A percentile compares a stretch with the other conserved stretches of the same genome.
These are phyloP conservation scores for Brienomyrus longianalis DNA, from an alignment of 2,113 vertebrate species.

Conservation along the genomic window DNA sequence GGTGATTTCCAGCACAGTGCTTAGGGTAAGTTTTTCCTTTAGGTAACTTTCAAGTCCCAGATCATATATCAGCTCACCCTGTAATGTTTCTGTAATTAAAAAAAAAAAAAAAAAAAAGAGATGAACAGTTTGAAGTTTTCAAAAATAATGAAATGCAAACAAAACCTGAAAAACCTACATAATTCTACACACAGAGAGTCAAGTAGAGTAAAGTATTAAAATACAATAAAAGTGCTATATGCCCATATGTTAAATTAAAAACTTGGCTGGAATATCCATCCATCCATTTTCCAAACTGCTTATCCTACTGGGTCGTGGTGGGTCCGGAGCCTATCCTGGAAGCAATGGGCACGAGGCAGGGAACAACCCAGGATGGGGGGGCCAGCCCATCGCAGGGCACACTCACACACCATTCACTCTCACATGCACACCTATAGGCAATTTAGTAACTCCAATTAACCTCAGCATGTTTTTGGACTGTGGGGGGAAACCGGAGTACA, in stretches of 20 bases:
- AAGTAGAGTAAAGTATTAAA: background rate
- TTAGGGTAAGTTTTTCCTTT: slow-evolving; percentile 32
- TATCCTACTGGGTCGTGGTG: no score
- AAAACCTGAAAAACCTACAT: background rate
- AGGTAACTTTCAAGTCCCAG: slow-evolving; percentile 29
- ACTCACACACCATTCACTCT: no score
- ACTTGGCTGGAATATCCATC: background rate
- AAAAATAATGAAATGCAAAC: background rate
- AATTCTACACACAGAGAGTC: background rate
- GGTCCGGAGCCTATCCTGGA: no score
- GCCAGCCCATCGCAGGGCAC: no score
- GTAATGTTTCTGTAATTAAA: slow-evolving; percentile 29
- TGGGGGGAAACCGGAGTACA: no score
- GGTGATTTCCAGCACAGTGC: slow-evolving; percentile 31
- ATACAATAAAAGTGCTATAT: background rate
- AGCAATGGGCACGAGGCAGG: no score
- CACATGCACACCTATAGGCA: no score
- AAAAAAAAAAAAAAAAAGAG: background rate
- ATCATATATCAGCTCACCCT: slow-evolving; percentile 22
- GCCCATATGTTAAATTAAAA: background rate
- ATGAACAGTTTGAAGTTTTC: background rate
- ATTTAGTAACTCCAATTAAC: no score
- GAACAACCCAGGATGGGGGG: no score
- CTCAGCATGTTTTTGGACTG: no score
- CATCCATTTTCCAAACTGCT: no score